Percentiles rank a stretch among this genome's conserved stretches.
Evolutionary conservation across 2,888 invertebrate genomes (phyloP).

Genomic region (Sphecodes monilicornis): DNA sequence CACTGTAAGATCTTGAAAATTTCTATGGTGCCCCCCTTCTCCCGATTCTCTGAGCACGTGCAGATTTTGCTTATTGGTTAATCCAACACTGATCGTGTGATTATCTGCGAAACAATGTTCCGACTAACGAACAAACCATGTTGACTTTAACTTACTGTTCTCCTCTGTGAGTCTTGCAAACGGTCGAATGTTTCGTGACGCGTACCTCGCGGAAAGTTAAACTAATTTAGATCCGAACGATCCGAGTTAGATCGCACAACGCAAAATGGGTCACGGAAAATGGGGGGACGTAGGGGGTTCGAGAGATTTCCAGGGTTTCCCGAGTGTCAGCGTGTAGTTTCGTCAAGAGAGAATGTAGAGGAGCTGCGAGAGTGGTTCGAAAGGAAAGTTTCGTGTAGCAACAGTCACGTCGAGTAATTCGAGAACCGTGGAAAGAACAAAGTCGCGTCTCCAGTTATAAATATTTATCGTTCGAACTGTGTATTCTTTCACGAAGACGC

Average conservation of each 20-base stretch:
- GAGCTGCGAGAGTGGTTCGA: conserved; percentile 11
- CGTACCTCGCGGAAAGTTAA: not conserved
- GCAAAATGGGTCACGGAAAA: conserved; percentile 19
- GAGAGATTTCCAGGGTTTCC: conserved; percentile 21
- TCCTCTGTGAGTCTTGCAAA: not conserved
- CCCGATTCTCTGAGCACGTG: too few species aligned
- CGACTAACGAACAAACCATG: not conserved
- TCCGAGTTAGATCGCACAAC: conserved; percentile 2
- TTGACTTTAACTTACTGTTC: not conserved
- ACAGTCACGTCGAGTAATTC: conserved; percentile 9
- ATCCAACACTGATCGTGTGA: too few species aligned
- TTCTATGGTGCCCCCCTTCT: too few species aligned
- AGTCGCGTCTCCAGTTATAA: not conserved
- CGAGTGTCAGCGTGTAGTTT: conserved; percentile 20
- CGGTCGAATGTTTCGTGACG: not conserved
- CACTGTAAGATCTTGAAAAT: too few species aligned
- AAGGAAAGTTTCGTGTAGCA: conserved; percentile 32
- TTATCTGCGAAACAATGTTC: too few species aligned
- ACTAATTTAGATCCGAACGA: conserved; percentile 14
- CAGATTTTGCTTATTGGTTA: too few species aligned
- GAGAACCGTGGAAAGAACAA: conserved; percentile 3
- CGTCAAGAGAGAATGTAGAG: not conserved
- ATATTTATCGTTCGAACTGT: not conserved
- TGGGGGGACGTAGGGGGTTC: not conserved
- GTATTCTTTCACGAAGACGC: not conserved